Conservation (phyloP, 53 echinoderm and acorn worm genomes). For the Actinopyga echinites region DNA sequence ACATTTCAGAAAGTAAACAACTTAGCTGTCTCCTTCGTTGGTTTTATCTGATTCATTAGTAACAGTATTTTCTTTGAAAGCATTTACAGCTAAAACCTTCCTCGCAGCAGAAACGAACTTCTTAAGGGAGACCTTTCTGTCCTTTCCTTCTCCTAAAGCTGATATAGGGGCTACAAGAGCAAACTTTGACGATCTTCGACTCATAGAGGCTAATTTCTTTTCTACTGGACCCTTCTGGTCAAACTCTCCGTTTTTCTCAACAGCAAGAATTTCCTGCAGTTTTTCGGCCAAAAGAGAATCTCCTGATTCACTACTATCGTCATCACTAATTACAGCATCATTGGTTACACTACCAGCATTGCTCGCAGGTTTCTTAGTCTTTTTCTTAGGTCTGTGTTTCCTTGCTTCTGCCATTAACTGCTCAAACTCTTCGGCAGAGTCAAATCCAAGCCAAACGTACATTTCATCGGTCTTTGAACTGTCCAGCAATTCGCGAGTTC, state of each 20-base stretch:
- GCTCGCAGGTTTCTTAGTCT: neutral
- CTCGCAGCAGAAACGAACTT: slow-evolving; percentile 27
- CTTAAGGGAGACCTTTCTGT: slow-evolving; percentile 5
- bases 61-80: slow-evolving; percentile 9
- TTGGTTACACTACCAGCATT: neutral
- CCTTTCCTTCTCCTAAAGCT: neutral
- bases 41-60: neutral
- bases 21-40: neutral
- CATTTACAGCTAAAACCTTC: slow-evolving; percentile 17
- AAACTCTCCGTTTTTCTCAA: neutral
- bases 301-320: neutral
- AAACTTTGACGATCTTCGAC: slow-evolving; percentile 7
- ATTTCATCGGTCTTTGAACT: slow-evolving; percentile 73
- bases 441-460: slow-evolving; percentile 91
- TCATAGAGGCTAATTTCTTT: neutral
- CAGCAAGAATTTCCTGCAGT: slow-evolving; percentile 22
- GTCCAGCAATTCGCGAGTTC: slow-evolving; percentile 65
- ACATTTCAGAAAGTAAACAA: no score
- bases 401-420: slow-evolving; percentile 26
- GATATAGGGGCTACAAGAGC: slow-evolving; percentile 14
- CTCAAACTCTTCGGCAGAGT: slow-evolving; percentile 70
- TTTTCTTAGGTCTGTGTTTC: neutral
- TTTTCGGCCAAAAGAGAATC: neutral
- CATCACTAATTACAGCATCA: neutral
- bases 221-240: neutral